Evolutionary conservation across 2,888 invertebrate genomes (phyloP), one percentile per base, ranked within the genome.

Genomic region (Idaea biselata): DNA sequence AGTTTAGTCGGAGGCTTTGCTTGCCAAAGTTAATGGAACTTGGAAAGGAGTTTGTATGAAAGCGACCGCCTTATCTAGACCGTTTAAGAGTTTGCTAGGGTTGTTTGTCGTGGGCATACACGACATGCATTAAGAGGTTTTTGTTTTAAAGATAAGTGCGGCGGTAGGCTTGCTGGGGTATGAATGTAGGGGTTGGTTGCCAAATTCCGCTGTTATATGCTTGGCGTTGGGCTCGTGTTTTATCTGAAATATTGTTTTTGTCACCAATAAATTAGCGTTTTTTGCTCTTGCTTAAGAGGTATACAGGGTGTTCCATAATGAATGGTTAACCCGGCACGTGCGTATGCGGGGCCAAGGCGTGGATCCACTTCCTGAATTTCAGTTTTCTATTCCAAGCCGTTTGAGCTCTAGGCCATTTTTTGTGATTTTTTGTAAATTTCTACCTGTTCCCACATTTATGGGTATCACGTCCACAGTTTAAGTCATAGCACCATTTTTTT

Each of bases 21-120:
- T 88, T 86, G 82, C 87, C 84, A 77, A 86, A 87, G 89, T 88
- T 91, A 91, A 91, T 90, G 89, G 87, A 81, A 84, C 81, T 80
- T 79, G 80, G 77, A 76, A 78, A 80, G 80, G 76, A 76, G 75
- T 71, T 56, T 76, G 72, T 71, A 75, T 86, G 83, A 88, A 88
- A 84, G 82, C 79, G 75, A 68, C 73, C 67, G 78, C 76, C 85
- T 86, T 89, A 87, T 89, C 87, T 84, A 68, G 73, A 72, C 75
- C 76, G 79, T 77, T 83, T 80, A 82, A 84, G 81, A 80, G 81
- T 81, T 77, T 74, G 75, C 74, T 70, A 72, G 67, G 73, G 78
- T 72, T 78, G 76, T 81, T 83, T 81, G 77, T 76, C 75, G 74
- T 69, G 68, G 18, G 18, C 17, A 68, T 63, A 64, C 67, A 64